Base-by-base conservation (phyloP, 2,113 vertebrate genomes). In the Oreochromis tanganicae region DNA sequence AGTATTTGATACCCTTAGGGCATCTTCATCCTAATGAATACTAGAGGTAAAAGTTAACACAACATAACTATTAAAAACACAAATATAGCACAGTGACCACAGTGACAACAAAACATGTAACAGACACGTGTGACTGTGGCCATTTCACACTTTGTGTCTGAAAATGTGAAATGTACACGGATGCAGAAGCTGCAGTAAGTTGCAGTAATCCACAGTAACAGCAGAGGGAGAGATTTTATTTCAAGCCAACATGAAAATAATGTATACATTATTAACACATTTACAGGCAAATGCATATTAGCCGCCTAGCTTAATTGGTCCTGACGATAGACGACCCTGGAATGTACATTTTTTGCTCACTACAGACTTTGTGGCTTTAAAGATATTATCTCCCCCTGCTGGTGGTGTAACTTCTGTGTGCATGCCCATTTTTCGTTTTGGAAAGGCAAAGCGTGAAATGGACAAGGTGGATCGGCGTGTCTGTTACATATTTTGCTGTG, bases 41-140 rank as follows among this genome's bases (percentile, higher is more conserved):
- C 21, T 16, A 11, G 29, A 48, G 24, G 71, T 48, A 75, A 75
- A 75, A 10, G 43, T 29, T 48, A 48, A 48, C 9, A 29, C 43
- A 48, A 48, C 27, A 75, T 48, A 75, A 11, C 68, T 43, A 27
- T 48, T 75, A 7, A 17, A 75, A 75, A 75, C 71, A 75, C 71
- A 75, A 75, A 75, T 48, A 75, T 29, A 75, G 24, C 11, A 48
- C 7, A 19, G 24, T 29, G 61, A 66, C 61, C 34, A 29, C 29
- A 29, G 29, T 32, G 5, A 32, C 7, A 8, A 21, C 34, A 38
- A 38, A 21, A 21, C 19, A 66, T 21, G 6, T 68, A 68, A 38
- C 63, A 68, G 63, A 68, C 34, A 68, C 3, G 19, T 66, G 19
- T 38, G 34, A 38, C 11, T 21, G 63, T 68, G 10, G 19, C 10